Evolutionary conservation across 2,888 invertebrate species (phyloP), one percentile per base, ranked within the genome.

Genomic region (Bellardia pandia): DNA sequence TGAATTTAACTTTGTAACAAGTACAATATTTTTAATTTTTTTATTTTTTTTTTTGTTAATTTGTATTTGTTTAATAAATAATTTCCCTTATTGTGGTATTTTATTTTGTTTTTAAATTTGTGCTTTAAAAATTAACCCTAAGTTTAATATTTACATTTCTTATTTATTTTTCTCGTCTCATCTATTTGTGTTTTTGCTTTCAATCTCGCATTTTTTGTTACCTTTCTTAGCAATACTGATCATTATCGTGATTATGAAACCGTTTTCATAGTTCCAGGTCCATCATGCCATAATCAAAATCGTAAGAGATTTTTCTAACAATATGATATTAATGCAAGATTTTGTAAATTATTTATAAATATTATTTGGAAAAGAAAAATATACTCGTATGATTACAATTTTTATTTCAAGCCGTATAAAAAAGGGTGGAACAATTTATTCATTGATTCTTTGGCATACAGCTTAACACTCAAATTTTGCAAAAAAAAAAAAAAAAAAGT

Each of bases 221-320:
- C 9, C 30, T 60, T 40, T 48, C 33, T 56, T 89, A 93, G 93
- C 94, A 95, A 94, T 94, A 94, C 94, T 94, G 95, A 95, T 94
- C 94, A 95, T 93, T 95, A 95, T 94, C 95, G 95, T 95, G 96
- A 96, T 95, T 96, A 95, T 95, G 95, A 96, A 95, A 96, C 96
- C 94, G 96, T 96, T 94, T 96, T 96, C 95, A 96, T 96, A 94
- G 96, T 96, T 94, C 95, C 95, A 94, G 95, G 95, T 94, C 94
- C 95, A 94, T 95, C 95, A 94, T 94, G 95, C 92, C 92, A 92
- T 94, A 95, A 94, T 94, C 94, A 94, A 93, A 95, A 95, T 94
- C 95, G 95, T 95, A 95, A 95, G 95, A 95, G 94, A 91, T 86
- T 56, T 68, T 78, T 62, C 78, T 79, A 80, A 77, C 37, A 78